phyloP scores from a whole-genome alignment of 1,140 invertebrate species.

The Riptortus pedestris region DNA sequence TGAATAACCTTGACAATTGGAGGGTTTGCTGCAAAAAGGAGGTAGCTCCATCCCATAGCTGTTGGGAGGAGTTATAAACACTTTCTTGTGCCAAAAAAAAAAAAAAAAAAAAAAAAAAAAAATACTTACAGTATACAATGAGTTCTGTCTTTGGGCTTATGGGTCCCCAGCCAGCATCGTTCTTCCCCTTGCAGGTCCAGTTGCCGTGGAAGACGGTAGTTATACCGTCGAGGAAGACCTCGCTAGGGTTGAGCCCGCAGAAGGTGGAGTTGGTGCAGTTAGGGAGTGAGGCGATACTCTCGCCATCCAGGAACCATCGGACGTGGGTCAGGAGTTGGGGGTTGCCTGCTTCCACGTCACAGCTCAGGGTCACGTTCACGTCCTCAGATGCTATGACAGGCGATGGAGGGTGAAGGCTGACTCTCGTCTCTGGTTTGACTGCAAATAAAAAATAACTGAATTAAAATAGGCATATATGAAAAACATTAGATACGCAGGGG shows the following conservation, averaged over 20 bases:
- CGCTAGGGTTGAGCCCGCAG: constrained; percentile 74
- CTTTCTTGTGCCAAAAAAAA: no score
- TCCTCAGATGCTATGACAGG: constrained; percentile 70
- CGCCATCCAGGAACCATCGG: constrained; percentile 70
- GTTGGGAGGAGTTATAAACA: no score
- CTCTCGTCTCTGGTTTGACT: constrained; percentile 66
- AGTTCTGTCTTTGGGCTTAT: constrained; percentile 60
- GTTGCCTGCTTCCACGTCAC: constrained; percentile 56
- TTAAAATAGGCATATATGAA: background rate
- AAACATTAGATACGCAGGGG: background rate
- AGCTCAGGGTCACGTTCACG: constrained; percentile 68
- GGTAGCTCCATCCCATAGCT: no score
- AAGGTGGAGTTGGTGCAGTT: constrained; percentile 52
- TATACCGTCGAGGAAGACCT: constrained; percentile 68
- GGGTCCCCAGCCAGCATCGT: constrained; percentile 73
- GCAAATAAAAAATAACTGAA: constrained; percentile 31
- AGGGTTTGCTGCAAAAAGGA: no score
- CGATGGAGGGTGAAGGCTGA: constrained; percentile 59
- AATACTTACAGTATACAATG: constrained; percentile 60
- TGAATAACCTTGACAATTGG: no score
- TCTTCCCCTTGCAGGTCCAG: constrained; percentile 78
- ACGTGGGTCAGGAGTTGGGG: constrained; percentile 43
- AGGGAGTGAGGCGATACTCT: constrained; percentile 70
- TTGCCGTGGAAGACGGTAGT: constrained; percentile 79
- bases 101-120: no score